Conservation (phyloP, 1,140 invertebrate genomes). For the Delia radicum region DNA sequence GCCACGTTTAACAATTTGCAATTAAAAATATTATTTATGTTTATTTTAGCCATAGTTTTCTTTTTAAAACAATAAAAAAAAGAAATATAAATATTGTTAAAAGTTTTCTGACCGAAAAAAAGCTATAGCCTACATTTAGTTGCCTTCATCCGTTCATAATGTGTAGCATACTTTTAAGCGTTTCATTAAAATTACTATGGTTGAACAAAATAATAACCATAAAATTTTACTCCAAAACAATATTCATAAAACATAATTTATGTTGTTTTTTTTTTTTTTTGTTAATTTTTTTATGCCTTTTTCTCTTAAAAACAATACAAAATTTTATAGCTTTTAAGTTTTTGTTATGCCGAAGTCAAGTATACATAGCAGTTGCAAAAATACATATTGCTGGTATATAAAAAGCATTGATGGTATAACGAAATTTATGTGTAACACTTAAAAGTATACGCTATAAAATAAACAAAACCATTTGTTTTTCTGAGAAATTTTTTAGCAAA, state of each 20-base stretch:
- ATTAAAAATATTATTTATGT: too few species aligned
- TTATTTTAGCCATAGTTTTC: too few species aligned
- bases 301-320: background rate
- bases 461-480: too few species aligned
- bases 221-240: background rate
- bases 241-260: background rate
- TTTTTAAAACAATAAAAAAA: too few species aligned
- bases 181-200: background rate
- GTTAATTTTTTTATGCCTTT: background rate
- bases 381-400: background rate
- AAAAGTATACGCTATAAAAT: conserved; percentile 5
- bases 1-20: too few species aligned
- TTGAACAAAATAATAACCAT: background rate
- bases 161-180: background rate
- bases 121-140: conserved; percentile 4
- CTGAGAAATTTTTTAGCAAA: too few species aligned
- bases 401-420: background rate
- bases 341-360: background rate
- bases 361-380: background rate
- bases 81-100: too few species aligned
- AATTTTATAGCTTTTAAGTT: background rate
- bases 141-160: background rate
- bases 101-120: too few species aligned
- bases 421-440: background rate
- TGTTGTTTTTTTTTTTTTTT: too few species aligned